phyloP scores from a whole-genome alignment of 1,140 invertebrate genomes.

The Oedothorax gibbosus region DNA sequence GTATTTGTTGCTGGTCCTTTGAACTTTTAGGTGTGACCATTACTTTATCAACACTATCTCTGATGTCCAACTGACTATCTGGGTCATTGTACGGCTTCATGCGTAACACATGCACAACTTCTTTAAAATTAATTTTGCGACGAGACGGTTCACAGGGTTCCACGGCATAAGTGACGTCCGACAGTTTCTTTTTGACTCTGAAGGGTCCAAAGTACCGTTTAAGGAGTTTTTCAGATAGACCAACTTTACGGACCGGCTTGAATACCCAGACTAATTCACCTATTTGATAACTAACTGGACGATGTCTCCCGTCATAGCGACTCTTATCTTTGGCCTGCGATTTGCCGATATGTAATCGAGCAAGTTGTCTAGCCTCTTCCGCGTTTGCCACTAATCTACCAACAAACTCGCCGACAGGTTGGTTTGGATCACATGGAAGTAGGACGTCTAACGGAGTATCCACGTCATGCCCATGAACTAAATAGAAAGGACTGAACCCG shows the following conservation, averaged over 20 bases:
- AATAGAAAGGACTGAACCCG: neutral
- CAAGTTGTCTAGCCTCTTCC: no score
- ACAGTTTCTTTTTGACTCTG: no score
- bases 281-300: neutral
- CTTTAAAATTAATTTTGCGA: no score
- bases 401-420: neutral
- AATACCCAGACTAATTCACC: conserved; percentile 20
- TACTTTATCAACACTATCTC: no score
- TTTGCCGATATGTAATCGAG: neutral
- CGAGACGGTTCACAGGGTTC: no score
- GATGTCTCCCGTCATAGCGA: neutral
- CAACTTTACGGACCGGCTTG: conserved; percentile 14
- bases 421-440: neutral
- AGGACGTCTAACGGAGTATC: neutral
- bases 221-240: conserved; percentile 9
- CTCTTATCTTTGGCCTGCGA: neutral
- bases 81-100: no score
- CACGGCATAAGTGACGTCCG: no score
- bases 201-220: conserved; percentile 2
- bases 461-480: neutral
- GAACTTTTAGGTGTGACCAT: no score
- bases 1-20: no score
- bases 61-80: no score
- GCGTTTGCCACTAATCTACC: neutral
- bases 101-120: no score